Evolutionary conservation across 2,888 invertebrate species (phyloP).

Genomic region (Rosalia funebris): DNA sequence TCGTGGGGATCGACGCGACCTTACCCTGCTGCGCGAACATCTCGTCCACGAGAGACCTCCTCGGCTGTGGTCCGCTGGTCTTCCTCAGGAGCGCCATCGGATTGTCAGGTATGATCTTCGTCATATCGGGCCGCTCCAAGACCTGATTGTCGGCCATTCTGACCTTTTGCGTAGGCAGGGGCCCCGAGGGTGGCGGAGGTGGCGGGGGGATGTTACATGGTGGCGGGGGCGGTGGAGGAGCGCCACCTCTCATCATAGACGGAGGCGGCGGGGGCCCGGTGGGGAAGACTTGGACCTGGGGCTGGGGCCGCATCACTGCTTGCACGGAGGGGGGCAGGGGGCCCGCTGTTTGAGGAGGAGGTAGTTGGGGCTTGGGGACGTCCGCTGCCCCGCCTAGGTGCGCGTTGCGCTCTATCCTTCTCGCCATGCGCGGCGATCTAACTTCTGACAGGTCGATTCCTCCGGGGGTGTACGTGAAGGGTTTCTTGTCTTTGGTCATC

Average conservation of each 20-base stretch:
- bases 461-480: slow-evolving; percentile 96
- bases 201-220: slow-evolving; percentile 65
- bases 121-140: slow-evolving; percentile 76
- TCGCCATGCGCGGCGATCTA: slow-evolving; percentile 88
- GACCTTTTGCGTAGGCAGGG: slow-evolving; percentile 67
- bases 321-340: slow-evolving; percentile 73
- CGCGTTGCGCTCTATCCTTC: slow-evolving; percentile 79
- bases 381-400: slow-evolving; percentile 73
- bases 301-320: slow-evolving; percentile 71
- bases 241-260: slow-evolving; percentile 45
- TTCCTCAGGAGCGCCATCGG: slow-evolving; percentile 76
- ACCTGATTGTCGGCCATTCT: slow-evolving; percentile 64
- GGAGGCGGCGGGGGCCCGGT: slow-evolving; percentile 54
- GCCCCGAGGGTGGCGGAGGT: slow-evolving; percentile 69
- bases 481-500: slow-evolving; percentile 96
- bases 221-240: slow-evolving; percentile 65
- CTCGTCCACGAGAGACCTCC: slow-evolving; percentile 55
- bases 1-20: slow-evolving; percentile 26
- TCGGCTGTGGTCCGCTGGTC: slow-evolving; percentile 70
- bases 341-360: slow-evolving; percentile 47
- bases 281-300: slow-evolving; percentile 71
- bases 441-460: slow-evolving; percentile 92
- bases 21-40: slow-evolving; percentile 45
- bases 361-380: slow-evolving; percentile 64
- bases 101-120: slow-evolving; percentile 73